Percentiles rank a stretch among this genome's conserved stretches.
phyloP scores from a whole-genome alignment of 2,797 vertebrate genomes.

The Rhinophrynus dorsalis region DNA sequence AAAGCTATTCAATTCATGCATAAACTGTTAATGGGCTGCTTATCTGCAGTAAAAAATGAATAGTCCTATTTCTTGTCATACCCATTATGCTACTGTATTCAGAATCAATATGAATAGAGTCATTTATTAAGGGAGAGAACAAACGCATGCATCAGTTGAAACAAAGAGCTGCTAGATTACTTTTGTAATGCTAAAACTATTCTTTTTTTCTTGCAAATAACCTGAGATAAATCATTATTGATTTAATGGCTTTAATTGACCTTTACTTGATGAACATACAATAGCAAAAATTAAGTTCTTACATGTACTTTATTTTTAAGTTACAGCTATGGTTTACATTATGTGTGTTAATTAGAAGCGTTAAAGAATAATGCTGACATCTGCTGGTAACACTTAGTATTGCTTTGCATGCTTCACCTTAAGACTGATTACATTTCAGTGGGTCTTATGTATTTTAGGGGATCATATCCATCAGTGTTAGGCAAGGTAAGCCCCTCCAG shows the following conservation, averaged over 20 bases:
- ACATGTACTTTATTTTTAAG: slow-evolving; percentile 15
- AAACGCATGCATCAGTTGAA: slow-evolving; percentile 16
- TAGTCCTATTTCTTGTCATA: slow-evolving; percentile 35
- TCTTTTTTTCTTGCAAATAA: slow-evolving; percentile 23
- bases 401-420: too few species aligned
- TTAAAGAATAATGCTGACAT: slow-evolving; percentile 31
- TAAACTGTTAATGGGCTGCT: slow-evolving; percentile 27
- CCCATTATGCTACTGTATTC: slow-evolving; percentile 42
- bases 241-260: slow-evolving; percentile 50
- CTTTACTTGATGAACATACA: slow-evolving; percentile 45
- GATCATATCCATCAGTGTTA: too few species aligned
- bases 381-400: slow-evolving; percentile 7
- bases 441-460: too few species aligned
- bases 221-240: slow-evolving; percentile 40
- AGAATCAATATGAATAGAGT: slow-evolving; percentile 35
- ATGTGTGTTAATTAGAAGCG: background rate
- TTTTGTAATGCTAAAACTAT: slow-evolving; percentile 37
- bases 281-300: slow-evolving; percentile 28
- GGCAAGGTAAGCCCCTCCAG: too few species aligned
- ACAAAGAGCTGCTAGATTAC: slow-evolving; percentile 42
- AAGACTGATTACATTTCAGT: too few species aligned
- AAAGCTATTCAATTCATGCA: slow-evolving; percentile 18
- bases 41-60: slow-evolving; percentile 19
- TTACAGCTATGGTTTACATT: background rate
- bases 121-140: slow-evolving; percentile 34